Evolutionary conservation across 1,140 invertebrate species (phyloP).

Genomic region (Zaprionus nigranus): DNA sequence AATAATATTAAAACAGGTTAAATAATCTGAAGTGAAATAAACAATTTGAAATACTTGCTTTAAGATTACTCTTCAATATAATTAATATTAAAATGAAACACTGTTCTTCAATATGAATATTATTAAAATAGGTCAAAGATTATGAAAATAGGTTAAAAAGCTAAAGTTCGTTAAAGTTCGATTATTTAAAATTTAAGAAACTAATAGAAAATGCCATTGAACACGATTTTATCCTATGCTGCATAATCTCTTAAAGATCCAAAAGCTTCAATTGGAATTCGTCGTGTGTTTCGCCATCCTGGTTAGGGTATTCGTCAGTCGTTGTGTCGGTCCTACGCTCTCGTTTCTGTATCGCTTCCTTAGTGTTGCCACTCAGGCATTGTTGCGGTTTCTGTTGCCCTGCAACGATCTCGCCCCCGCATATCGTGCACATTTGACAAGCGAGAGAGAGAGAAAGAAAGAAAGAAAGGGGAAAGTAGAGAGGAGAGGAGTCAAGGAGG

Average conservation of each 20-base stretch:
- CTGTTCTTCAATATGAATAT: no score
- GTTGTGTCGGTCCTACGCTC: not conserved
- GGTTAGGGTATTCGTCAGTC: constrained; percentile 3
- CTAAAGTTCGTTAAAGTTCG: no score
- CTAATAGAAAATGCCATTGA: no score
- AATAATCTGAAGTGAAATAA: no score
- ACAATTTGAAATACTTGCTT: no score
- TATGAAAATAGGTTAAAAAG: no score
- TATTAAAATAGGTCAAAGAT: no score
- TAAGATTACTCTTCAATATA: no score
- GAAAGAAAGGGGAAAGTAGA: not conserved
- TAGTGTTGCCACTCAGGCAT: constrained; percentile 40
- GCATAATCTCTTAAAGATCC: not conserved
- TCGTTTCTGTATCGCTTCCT: constrained; percentile 13
- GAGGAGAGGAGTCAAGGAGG: not conserved
- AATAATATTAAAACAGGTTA: no score
- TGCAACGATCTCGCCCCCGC: constrained; percentile 16
- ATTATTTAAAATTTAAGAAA: no score
- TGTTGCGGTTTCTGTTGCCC: constrained; percentile 41
- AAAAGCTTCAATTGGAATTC: not conserved
- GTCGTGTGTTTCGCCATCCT: not conserved
- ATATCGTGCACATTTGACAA: constrained; percentile 57
- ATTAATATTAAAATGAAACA: no score
- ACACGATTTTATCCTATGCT: no score
- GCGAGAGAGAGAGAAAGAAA: not conserved